Conservation (phyloP, 2,797 vertebrate genomes). For the Leucoraja ocellata region DNA sequence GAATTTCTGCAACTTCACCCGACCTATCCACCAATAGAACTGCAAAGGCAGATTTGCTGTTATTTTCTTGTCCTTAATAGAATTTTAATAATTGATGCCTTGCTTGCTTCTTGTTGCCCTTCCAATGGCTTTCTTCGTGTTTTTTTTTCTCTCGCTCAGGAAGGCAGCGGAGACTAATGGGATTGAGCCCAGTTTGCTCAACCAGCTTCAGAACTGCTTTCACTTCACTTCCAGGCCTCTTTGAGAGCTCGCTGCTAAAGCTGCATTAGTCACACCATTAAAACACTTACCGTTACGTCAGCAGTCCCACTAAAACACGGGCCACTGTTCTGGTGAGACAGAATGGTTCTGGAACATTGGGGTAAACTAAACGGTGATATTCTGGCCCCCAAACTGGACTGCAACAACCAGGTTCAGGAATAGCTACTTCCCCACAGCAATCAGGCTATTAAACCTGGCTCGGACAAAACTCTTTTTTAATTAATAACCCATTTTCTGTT, state of each 20-base stretch:
- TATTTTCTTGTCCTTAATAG: conserved; percentile 34
- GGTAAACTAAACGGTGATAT: not conserved
- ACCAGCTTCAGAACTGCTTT: not conserved
- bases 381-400: no score
- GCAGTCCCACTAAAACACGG: not conserved
- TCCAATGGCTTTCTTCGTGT: not conserved
- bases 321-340: not conserved
- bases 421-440: no score
- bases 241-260: conserved; percentile 11
- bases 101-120: not conserved
- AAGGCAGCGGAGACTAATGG: conserved; percentile 6
- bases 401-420: no score
- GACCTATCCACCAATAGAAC: not conserved
- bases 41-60: not conserved
- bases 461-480: no score
- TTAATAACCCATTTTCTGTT: no score
- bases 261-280: conserved; percentile 5
- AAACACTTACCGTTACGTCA: not conserved
- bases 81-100: conserved; percentile 31
- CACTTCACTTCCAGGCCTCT: not conserved
- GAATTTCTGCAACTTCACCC: not conserved
- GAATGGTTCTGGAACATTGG: not conserved
- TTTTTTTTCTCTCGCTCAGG: not conserved
- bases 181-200: conserved; percentile 7
- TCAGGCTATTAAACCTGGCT: no score